phyloP scores from a whole-genome alignment of 2,888 invertebrate genomes.

The Pilophorus perplexus region DNA sequence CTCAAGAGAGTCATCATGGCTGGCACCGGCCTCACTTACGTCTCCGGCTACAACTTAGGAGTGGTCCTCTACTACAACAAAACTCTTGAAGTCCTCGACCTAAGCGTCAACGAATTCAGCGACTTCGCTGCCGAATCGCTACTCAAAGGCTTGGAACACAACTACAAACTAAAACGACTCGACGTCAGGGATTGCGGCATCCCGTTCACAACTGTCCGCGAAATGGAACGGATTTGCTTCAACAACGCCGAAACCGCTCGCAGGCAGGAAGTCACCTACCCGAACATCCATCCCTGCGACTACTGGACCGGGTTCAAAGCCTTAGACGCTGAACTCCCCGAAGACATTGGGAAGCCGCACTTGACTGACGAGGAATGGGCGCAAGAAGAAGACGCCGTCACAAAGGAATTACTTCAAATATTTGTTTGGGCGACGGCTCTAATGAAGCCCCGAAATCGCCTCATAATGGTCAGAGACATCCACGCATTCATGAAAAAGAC shows the following conservation, averaged over 20 bases:
- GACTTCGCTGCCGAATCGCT: slow-evolving; percentile 28
- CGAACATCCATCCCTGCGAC: background rate
- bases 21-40: slow-evolving; percentile 16
- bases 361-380: background rate
- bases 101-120: slow-evolving; percentile 27
- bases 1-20: slow-evolving; percentile 21
- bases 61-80: slow-evolving; percentile 27
- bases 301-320: slow-evolving; percentile 19
- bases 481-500: slow-evolving; percentile 14
- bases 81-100: slow-evolving; percentile 30
- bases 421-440: slow-evolving; percentile 23
- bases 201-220: slow-evolving; percentile 21
- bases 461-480: slow-evolving; percentile 8
- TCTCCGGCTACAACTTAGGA: slow-evolving; percentile 25
- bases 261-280: background rate
- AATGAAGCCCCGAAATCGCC: slow-evolving; percentile 22
- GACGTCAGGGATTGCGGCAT: slow-evolving; percentile 33
- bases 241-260: slow-evolving; percentile 6
- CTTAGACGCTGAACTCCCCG: background rate
- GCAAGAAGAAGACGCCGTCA: background rate
- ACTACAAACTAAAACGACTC: slow-evolving; percentile 23
- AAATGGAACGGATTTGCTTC: slow-evolving; percentile 32
- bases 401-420: slow-evolving; percentile 10
- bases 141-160: slow-evolving; percentile 22
- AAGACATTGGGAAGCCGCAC: background rate